Percentiles rank a stretch among this genome's conserved stretches.
These are phyloP conservation scores for Drosophila vallismaia DNA, from an alignment of 2,888 invertebrate genomes.

Conservation along the genomic window DNA sequence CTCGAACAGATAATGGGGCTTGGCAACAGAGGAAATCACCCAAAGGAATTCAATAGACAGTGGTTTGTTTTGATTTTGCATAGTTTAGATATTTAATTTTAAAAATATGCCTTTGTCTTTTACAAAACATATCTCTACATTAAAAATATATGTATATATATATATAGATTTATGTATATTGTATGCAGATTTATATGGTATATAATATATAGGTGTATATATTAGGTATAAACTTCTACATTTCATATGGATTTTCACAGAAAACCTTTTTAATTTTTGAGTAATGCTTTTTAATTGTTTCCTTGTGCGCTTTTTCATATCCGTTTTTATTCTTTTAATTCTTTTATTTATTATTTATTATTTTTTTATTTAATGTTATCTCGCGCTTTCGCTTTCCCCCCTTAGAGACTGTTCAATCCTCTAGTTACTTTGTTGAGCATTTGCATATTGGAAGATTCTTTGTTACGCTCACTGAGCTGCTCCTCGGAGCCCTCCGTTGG, in stretches of 20 bases:
- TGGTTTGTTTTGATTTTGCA: slow-evolving; percentile 31
- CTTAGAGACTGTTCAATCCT: slow-evolving; percentile 30
- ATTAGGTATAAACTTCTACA: slow-evolving; percentile 73
- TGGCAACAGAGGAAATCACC: slow-evolving; percentile 22
- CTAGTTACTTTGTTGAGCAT: slow-evolving; percentile 67
- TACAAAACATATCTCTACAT: slow-evolving; percentile 77
- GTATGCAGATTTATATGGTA: slow-evolving; percentile 56
- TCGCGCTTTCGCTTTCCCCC: slow-evolving; percentile 33
- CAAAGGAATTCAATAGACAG: background rate
- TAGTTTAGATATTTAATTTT: slow-evolving; percentile 68
- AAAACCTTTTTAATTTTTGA: slow-evolving; percentile 74
- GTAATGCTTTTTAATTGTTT: slow-evolving; percentile 72
- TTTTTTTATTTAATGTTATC: slow-evolving; percentile 8
- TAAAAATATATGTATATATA: slow-evolving; percentile 70
- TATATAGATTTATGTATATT: slow-evolving; percentile 54
- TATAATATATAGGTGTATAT: slow-evolving; percentile 56
- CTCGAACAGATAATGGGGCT: slow-evolving; percentile 5
- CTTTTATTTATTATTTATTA: slow-evolving; percentile 8
- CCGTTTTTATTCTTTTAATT: slow-evolving; percentile 16
- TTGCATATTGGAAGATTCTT: slow-evolving; percentile 65
- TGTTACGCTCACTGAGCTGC: slow-evolving; percentile 22
- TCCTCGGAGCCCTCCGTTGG: slow-evolving; percentile 1
- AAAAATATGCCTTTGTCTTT: slow-evolving; percentile 77
- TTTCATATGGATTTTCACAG: slow-evolving; percentile 74
- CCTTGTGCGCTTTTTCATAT: slow-evolving; percentile 42